Percentiles rank a stretch among this genome's conserved stretches.
phyloP scores from a whole-genome alignment of 1,140 invertebrate genomes.

The Trachymyrmex septentrionalis region DNA sequence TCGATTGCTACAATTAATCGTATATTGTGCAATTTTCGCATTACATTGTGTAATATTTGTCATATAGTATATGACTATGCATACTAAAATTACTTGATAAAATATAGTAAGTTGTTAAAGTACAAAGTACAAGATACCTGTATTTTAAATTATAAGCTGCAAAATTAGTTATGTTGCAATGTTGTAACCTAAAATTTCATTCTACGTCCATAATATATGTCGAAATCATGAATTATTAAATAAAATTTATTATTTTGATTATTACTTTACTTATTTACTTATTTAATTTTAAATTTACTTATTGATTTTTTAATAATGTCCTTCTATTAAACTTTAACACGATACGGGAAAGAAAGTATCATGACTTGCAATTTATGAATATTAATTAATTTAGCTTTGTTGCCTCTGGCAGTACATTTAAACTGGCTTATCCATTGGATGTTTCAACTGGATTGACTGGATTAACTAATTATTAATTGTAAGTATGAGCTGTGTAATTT shows the following conservation, averaged over 20 bases:
- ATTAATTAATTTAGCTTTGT: slow-evolving; percentile 1
- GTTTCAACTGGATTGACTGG: background rate
- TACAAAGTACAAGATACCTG: background rate
- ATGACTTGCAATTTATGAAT: background rate
- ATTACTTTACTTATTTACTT: background rate
- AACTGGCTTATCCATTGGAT: background rate
- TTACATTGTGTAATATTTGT: background rate
- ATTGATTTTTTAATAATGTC: background rate
- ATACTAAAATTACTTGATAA: background rate
- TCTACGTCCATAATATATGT: background rate
- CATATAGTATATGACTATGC: background rate
- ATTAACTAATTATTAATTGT: background rate
- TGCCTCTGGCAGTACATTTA: background rate
- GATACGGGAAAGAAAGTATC: background rate
- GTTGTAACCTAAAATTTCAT: background rate
- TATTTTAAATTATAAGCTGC: slow-evolving; percentile 13
- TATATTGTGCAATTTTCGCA: slow-evolving; percentile 3
- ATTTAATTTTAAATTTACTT: background rate
- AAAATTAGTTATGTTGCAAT: background rate
- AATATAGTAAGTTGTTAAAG: background rate
- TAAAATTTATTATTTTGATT: background rate
- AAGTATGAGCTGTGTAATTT: slow-evolving; percentile 13
- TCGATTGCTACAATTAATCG: slow-evolving; percentile 24
- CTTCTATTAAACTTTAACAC: background rate
- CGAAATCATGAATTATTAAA: background rate